Conservation (phyloP, 2,888 invertebrate species). For the Ommatoiulus sabulosus region DNA sequence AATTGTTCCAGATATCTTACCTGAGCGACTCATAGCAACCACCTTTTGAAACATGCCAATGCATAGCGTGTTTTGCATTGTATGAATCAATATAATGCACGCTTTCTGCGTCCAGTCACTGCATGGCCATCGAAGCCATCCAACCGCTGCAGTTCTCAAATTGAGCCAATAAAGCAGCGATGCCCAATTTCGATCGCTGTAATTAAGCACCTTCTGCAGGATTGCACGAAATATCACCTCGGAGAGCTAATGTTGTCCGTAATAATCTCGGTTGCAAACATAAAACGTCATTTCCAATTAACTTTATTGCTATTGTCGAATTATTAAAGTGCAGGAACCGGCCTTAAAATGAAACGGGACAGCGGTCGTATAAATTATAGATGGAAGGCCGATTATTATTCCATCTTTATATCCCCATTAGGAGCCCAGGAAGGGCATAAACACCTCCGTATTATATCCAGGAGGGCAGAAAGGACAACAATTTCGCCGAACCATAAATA, state of each 20-base stretch:
- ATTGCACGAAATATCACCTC: constrained; percentile 27
- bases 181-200: constrained; percentile 1
- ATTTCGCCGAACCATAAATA: constrained; percentile 27
- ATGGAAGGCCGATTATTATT: constrained; percentile 36
- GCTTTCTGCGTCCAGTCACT: neutral
- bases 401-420: constrained; percentile 40
- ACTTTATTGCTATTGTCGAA: constrained; percentile 20
- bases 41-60: neutral
- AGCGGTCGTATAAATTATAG: constrained; percentile 9
- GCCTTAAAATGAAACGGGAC: neutral
- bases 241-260: neutral
- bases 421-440: constrained; percentile 2
- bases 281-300: constrained; percentile 36
- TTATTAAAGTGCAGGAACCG: constrained; percentile 20
- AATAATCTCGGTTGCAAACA: neutral
- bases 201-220: constrained; percentile 14
- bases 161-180: constrained; percentile 21
- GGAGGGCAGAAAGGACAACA: constrained; percentile 24
- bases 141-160: neutral
- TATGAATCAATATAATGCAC: neutral
- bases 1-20: too few relatives aligned
- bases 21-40: neutral
- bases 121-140: neutral
- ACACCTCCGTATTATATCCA: constrained; percentile 5
- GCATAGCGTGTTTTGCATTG: neutral